Base-by-base conservation (phyloP, 92 coral and sea anemone species). In the Epizoanthus scotinus region DNA sequence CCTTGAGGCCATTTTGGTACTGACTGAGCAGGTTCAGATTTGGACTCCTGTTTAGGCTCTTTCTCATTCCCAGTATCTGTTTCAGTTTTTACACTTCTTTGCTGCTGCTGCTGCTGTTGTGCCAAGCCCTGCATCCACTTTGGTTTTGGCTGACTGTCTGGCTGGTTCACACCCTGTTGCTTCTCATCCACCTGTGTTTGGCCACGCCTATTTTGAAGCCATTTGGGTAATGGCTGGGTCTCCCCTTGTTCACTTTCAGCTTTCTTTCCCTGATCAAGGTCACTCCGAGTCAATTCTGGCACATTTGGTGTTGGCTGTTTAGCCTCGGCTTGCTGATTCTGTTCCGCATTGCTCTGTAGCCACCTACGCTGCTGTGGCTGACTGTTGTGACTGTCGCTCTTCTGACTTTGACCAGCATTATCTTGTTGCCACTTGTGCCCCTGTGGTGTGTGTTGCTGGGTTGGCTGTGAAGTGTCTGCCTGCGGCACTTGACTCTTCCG, bases 1-100 rank as follows among this genome's bases (percentile, higher is more conserved):
- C 63, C 84, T 40, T 89, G 91, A 40, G 87, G 57, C 97, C 97
- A 93, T 44, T 88, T 93, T 36, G 97, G 97, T 55, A 85, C 18
- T 20, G 52, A 13, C 52, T 47, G 52, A 15, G 52, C 12, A 15
- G 52, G 52, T 47, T 47, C 52, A 47, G 52, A 47, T 47, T 10
- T 47, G 52, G 12, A 14, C 52, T 84, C 78, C n/a, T 83, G 63
- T 58, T 66, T 64, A 31, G 31, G 10, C 58, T 75, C 67, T 15
- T 63, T n/a, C 59, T 58, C 38, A 13, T 21, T 12, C 8, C n/a
- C 68, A 29, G 36, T 49, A 49, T 19, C 64, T 44, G 26, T 27
- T 53, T 53, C 59, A 44, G 29, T 25, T 44, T 64, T 64, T 0
- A 71, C 6, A 50, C 53, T 67, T 22, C 27, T 65, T 2, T 21